phyloP scores from a whole-genome alignment of 1,140 invertebrate species.

The Pseudobourletiella spinata region DNA sequence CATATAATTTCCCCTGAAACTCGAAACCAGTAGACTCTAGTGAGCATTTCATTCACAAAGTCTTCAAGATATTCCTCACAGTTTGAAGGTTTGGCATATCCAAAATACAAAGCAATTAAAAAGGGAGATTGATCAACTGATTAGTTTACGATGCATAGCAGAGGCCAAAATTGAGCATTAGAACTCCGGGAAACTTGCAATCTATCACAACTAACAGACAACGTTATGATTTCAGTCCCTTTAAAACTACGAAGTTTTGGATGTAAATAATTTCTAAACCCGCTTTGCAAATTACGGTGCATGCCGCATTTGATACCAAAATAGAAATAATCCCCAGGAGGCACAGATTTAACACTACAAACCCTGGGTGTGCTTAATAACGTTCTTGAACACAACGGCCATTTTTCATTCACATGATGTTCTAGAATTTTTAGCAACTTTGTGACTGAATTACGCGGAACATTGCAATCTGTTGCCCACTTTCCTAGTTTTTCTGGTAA shows the following conservation, averaged over 20 bases:
- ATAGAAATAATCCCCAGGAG: constrained; percentile 19
- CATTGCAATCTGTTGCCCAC: constrained; percentile 13
- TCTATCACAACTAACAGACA: constrained; percentile 36
- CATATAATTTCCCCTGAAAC: not conserved
- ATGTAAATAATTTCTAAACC: not conserved
- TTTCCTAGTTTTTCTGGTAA: not conserved
- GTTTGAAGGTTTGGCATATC: constrained; percentile 28
- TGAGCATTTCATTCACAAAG: constrained; percentile 30
- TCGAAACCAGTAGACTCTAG: constrained; percentile 14
- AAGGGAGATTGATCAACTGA: constrained; percentile 15
- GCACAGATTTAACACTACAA: constrained; percentile 5
- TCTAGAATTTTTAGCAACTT: constrained; percentile 8
- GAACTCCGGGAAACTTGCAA: constrained; percentile 28
- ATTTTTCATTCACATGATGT: not conserved
- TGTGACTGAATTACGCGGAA: not conserved
- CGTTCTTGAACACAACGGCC: constrained; percentile 6
- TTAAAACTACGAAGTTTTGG: not conserved
- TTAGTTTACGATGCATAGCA: constrained; percentile 17
- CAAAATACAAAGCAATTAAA: constrained; percentile 33
- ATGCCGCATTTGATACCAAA: constrained; percentile 8
- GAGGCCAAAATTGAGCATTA: constrained; percentile 33
- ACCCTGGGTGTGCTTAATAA: constrained; percentile 20
- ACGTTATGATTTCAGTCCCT: not conserved
- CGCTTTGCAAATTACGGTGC: not conserved
- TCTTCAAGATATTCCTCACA: constrained; percentile 26